Evolutionary conservation across 2,888 invertebrate species (phyloP).

Genomic region (Erynnis tages): DNA sequence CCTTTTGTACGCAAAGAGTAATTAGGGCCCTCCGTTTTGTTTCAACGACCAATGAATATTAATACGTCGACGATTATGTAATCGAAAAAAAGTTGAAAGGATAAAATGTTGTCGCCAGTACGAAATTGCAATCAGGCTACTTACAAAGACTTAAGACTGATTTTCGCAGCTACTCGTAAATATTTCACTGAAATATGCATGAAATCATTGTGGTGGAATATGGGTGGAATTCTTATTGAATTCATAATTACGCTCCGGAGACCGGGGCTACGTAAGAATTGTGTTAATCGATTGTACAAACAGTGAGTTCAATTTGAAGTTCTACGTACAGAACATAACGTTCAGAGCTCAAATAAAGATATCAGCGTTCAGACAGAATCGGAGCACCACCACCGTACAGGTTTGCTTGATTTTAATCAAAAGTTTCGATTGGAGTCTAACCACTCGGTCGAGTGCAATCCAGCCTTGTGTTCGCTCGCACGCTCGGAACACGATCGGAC

Average conservation of each 20-base stretch:
- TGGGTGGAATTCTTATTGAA: constrained; percentile 1
- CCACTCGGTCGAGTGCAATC: constrained; percentile 62
- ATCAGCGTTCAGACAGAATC: constrained; percentile 61
- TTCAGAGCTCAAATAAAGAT: constrained; percentile 74
- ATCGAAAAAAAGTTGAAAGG: constrained; percentile 35
- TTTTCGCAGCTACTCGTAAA: too few relatives aligned
- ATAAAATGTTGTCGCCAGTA: neutral
- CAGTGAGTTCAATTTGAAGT: constrained; percentile 55
- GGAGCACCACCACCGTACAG: constrained; percentile 52
- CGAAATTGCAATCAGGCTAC: neutral
- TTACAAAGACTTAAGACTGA: neutral
- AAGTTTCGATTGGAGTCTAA: constrained; percentile 77
- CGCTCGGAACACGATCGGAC: constrained; percentile 49
- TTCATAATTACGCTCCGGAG: constrained; percentile 12
- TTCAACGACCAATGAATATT: constrained; percentile 73
- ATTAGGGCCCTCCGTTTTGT: constrained; percentile 60
- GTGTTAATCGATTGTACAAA: constrained; percentile 63
- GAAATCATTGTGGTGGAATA: too few relatives aligned
- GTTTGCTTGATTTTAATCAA: constrained; percentile 81
- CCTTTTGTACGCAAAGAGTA: constrained; percentile 49
- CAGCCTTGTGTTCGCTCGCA: constrained; percentile 47
- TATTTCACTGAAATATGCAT: too few relatives aligned
- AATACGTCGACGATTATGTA: constrained; percentile 40
- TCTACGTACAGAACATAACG: constrained; percentile 64
- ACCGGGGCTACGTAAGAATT: constrained; percentile 5